Base-by-base conservation (phyloP, 1,140 invertebrate species). In the Dysdera silvatica region DNA sequence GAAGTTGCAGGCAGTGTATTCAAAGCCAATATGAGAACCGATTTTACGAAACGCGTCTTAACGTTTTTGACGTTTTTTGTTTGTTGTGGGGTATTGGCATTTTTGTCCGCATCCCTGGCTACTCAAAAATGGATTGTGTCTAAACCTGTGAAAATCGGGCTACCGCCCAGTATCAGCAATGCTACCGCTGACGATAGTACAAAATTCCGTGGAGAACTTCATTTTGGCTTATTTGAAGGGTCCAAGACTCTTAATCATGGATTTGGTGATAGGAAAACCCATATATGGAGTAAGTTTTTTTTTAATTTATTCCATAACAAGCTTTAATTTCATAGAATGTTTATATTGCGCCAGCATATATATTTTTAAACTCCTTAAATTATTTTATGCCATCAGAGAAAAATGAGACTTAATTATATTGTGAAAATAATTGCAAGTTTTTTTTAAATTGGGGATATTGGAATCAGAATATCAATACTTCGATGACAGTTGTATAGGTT, bases 11-110 rank as follows among this genome's bases (percentile, higher is more conserved):
- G n/a, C n/a, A n/a, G n/a, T n/a, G n/a, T n/a, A n/a, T n/a, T n/a
- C n/a, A n/a, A n/a, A n/a, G n/a, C n/a, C n/a, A 23, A 45, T 14
- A 58, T 61, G 58, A 20, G 52, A 52, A 72, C 74, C 65, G 71
- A 75, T 61, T 69, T 87, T 71, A 87, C 88, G 67, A 84, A 84
- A 70, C 77, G 87, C 64, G 85, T 87, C 24, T 84, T 92, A 76
- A 87, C 94, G 37, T 91, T 91, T 71, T 83, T 87, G 55, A 94
- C 91, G 23, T 93, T 95, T 73, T 86, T 94, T 65, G 83, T 89
- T 6, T 87, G 88, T 58, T 85, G 89, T 71, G 74, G 91, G 49
- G 87, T 86, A 56, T 85, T 93, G 51, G 89, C 85, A 6, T 74
- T 95, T 41, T 80, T 93, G 2, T 83, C 89, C 14, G 87, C 87